Evolutionary conservation across 2,888 invertebrate genomes (phyloP).

Genomic region (Cyclophora punctaria): DNA sequence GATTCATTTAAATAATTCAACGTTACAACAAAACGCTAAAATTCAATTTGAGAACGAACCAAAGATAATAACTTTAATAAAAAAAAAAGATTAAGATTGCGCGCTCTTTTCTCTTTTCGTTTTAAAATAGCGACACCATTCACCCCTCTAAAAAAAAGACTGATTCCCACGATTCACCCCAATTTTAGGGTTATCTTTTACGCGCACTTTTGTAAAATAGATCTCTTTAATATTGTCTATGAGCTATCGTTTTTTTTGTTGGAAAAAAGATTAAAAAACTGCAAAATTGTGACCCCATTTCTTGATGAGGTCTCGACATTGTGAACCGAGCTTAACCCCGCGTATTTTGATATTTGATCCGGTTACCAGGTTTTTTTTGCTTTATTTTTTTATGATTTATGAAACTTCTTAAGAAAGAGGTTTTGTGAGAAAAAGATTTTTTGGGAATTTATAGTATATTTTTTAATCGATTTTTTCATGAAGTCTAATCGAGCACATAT

Average conservation of each 20-base stretch:
- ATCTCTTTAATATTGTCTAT: slow-evolving; percentile 61
- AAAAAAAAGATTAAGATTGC: background rate
- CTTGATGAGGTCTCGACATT: slow-evolving; percentile 67
- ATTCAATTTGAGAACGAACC: too few species aligned
- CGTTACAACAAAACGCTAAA: too few species aligned
- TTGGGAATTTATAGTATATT: slow-evolving; percentile 25
- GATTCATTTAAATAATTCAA: too few species aligned
- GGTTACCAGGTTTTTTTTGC: slow-evolving; percentile 28
- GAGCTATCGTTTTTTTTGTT: slow-evolving; percentile 33
- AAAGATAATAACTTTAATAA: slow-evolving; percentile 3
- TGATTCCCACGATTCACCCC: slow-evolving; percentile 65
- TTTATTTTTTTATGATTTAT: slow-evolving; percentile 24
- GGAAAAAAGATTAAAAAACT: slow-evolving; percentile 32
- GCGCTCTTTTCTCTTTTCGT: slow-evolving; percentile 2
- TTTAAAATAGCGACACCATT: slow-evolving; percentile 37
- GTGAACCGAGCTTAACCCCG: slow-evolving; percentile 63
- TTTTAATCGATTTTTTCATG: background rate
- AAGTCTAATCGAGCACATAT: too few species aligned
- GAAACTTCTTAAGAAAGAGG: background rate
- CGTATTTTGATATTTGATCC: slow-evolving; percentile 66
- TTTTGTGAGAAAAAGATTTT: slow-evolving; percentile 20
- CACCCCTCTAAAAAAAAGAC: slow-evolving; percentile 30
- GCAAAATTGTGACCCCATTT: slow-evolving; percentile 59
- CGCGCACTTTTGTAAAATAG: slow-evolving; percentile 47
- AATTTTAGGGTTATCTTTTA: slow-evolving; percentile 65